Evolutionary conservation across 2,888 invertebrate genomes (phyloP), one percentile per base, ranked within the genome.

Genomic region (Leptothorax acervorum): DNA sequence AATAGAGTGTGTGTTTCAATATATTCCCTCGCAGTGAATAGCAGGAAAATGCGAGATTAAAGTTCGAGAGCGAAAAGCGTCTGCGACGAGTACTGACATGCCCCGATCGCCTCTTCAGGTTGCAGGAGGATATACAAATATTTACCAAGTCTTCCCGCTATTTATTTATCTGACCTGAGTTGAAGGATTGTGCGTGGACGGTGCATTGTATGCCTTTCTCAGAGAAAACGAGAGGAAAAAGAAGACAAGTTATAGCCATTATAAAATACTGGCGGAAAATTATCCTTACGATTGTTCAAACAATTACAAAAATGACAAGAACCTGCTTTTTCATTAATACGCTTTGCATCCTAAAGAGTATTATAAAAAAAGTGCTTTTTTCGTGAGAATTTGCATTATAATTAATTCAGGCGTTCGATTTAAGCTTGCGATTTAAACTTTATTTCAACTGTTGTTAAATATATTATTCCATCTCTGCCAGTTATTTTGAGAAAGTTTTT

Each of bases 161-260:
- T 92, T 92, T 92, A 92, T 92, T 91, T 91, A 91, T 90, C 90
- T 86, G 90, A 87, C 88, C 90, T 75, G 87, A 57, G 53, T 68
- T 84, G 68, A 86, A 84, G 88, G 88, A 87, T 87, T 83, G 87
- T 85, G 84, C 85, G 18, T 60, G 57, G 35, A 82, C 39, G 28
- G 42, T 9, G 15, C 6, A 12, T n/a, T 28, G 35, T 71, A 57
- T 57, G 18, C 28, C 12, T 60, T 39, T 74, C 60, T 60, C 74
- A n/a, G 79, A 39, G 31, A 48, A 48, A 60, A 28, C 28, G 45
- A 75, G 68, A 53, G n/a, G 28, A 8, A 68, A 48, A 39, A 3
- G 3, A 35, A 57, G 11, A 42, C 48, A 35, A 48, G 9, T 48
- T 70, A 12, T 2, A 23, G 15, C 2, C 35, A 18, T 31, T 12